Conservation (phyloP, 2,888 invertebrate genomes). For the Entomobrya proxima region DNA sequence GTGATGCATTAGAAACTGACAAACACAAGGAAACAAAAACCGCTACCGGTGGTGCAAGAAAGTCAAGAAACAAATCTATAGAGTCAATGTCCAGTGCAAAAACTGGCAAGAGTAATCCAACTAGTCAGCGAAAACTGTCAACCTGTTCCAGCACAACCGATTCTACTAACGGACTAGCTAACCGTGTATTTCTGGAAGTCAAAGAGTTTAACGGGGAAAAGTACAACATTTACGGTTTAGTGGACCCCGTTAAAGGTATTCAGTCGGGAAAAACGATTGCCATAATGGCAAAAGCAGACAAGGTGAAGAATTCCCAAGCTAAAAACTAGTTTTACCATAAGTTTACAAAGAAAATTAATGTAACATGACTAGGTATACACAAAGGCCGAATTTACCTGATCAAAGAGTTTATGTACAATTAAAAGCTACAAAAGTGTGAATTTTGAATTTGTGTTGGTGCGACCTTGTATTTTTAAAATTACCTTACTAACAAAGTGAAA, state of each 20-base stretch:
- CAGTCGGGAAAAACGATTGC: slow-evolving; percentile 48
- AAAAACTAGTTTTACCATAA: not conserved
- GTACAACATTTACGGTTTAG: slow-evolving; percentile 49
- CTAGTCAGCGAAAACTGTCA: not conserved
- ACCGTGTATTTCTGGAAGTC: slow-evolving; percentile 12
- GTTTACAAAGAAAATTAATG: not conserved
- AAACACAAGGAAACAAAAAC: not conserved
- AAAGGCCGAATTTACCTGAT: not conserved
- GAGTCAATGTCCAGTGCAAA: not conserved
- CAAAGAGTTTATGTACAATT: not conserved
- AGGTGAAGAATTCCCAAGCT: not conserved
- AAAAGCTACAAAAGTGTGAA: too few relatives aligned
- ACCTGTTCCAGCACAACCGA: not conserved
- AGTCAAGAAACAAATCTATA: not conserved
- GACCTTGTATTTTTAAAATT: too few relatives aligned
- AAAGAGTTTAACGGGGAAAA: slow-evolving; percentile 24
- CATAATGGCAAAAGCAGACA: slow-evolving; percentile 20
- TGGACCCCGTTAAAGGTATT: slow-evolving; percentile 18
- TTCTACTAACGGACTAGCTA: not conserved
- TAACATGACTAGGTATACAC: not conserved
- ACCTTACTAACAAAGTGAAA: too few relatives aligned
- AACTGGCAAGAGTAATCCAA: not conserved
- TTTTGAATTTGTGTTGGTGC: too few relatives aligned
- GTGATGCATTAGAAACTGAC: too few relatives aligned
- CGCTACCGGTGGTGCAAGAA: not conserved